phyloP scores from a whole-genome alignment of 2,888 invertebrate genomes.

The Euphydryas editha region DNA sequence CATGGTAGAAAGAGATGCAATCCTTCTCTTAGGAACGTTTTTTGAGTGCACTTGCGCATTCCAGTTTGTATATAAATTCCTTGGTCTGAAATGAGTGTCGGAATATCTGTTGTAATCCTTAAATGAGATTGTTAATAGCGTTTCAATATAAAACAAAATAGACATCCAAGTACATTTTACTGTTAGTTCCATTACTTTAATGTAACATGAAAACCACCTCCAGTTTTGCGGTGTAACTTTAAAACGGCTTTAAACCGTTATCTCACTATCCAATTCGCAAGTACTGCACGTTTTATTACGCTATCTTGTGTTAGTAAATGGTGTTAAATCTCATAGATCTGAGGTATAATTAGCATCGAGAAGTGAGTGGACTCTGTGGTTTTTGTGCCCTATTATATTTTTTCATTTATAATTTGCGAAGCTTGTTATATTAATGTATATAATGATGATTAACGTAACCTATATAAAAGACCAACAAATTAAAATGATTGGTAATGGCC shows the following conservation, averaged over 20 bases:
- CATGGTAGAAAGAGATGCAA: too few relatives aligned
- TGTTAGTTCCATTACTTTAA: constrained; percentile 23
- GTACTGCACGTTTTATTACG: constrained; percentile 29
- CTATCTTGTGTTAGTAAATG: constrained; percentile 24
- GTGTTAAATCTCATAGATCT: constrained; percentile 24
- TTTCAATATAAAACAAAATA: not conserved
- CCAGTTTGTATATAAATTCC: too few relatives aligned
- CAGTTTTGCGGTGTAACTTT: constrained; percentile 21
- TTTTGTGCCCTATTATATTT: not conserved
- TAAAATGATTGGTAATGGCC: too few relatives aligned
- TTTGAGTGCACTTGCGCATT: too few relatives aligned
- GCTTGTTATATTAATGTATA: not conserved
- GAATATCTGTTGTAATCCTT: too few relatives aligned
- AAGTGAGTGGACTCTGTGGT: not conserved
- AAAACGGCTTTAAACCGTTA: constrained; percentile 26
- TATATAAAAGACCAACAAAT: too few relatives aligned
- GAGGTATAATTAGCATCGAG: not conserved
- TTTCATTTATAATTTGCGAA: not conserved
- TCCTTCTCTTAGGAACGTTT: too few relatives aligned
- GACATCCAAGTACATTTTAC: constrained; percentile 8
- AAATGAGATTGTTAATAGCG: not conserved
- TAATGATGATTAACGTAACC: too few relatives aligned
- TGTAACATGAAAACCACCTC: constrained; percentile 15
- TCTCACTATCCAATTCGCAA: constrained; percentile 24
- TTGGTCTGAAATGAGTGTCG: too few relatives aligned